Evolutionary conservation across 2,797 vertebrate genomes (phyloP).

Genomic region (Chelonia mydas): DNA sequence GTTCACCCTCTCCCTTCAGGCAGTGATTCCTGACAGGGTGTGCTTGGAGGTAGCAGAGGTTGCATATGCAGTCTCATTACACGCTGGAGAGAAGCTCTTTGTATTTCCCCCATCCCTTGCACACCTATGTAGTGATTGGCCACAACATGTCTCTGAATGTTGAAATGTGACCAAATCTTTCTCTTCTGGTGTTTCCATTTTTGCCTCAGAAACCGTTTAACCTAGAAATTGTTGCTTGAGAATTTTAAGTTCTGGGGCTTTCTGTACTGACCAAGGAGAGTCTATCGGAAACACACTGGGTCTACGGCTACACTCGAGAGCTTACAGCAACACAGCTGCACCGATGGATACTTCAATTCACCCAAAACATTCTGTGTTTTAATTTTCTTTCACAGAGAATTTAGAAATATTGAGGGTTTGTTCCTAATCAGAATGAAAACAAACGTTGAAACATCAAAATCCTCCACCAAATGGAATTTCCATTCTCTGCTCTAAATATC

Average conservation of each 20-base stretch:
- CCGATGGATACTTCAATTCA: no score
- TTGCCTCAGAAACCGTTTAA: not conserved
- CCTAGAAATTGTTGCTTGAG: not conserved
- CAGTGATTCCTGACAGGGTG: not conserved
- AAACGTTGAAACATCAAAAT: not conserved
- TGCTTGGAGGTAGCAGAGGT: not conserved
- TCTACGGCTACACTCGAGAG: not conserved
- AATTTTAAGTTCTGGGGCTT: not conserved
- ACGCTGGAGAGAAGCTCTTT: not conserved
- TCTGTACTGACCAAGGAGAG: not conserved
- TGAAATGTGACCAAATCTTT: no score
- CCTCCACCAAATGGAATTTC: not conserved
- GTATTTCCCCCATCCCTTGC: not conserved
- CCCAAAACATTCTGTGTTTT: no score
- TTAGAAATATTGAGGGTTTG: no score
- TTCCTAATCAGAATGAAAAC: not conserved
- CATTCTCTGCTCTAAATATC: not conserved
- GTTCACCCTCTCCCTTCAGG: not conserved
- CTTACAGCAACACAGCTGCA: no score
- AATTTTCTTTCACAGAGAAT: no score
- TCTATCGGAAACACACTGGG: not conserved
- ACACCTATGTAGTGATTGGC: not conserved
- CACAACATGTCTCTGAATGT: no score
- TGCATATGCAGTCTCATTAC: not conserved
- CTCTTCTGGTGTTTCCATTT: not conserved